Conservation (phyloP, 2,888 invertebrate species). For the Ditylenchus weischeri region DNA sequence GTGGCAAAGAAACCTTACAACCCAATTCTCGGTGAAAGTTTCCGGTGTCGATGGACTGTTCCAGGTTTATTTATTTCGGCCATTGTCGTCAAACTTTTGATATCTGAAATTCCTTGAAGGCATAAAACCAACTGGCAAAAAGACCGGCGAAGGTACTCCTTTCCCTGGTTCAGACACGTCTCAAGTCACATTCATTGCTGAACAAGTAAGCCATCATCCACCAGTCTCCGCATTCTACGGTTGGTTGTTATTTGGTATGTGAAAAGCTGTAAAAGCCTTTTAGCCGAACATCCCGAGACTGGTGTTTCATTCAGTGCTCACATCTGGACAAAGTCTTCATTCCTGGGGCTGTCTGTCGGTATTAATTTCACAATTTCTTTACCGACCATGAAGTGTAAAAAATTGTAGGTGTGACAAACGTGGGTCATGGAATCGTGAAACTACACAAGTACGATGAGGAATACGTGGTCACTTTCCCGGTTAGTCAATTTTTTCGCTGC, state of each 20-base stretch:
- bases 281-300: slow-evolving; percentile 84
- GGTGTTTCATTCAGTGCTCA: slow-evolving; percentile 87
- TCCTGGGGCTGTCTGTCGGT: slow-evolving; percentile 80
- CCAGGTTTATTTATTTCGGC: slow-evolving; percentile 28
- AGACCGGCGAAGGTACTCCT: slow-evolving; percentile 63
- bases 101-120: neutral
- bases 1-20: slow-evolving; percentile 99
- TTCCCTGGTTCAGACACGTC: slow-evolving; percentile 83
- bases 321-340: slow-evolving; percentile 99
- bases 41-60: slow-evolving; percentile 64
- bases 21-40: slow-evolving; percentile 93
- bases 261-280: no score
- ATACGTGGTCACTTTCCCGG: slow-evolving; percentile 88
- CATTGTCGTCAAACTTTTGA: no score
- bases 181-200: slow-evolving; percentile 84
- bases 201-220: slow-evolving; percentile 86
- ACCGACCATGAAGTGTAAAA: neutral
- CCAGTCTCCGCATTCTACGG: slow-evolving; percentile 95
- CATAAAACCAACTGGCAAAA: slow-evolving; percentile 34
- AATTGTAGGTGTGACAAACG: slow-evolving; percentile 76
- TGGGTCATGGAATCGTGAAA: slow-evolving; percentile 88
- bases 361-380: neutral
- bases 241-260: no score
- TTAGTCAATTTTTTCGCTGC: neutral
- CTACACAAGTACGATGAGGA: slow-evolving; percentile 85